Percentiles rank a stretch among this genome's conserved stretches.
These are phyloP conservation scores for Mormyrus hasselquistii DNA, from an alignment of 2,797 vertebrate genomes.

Conservation along the genomic window DNA sequence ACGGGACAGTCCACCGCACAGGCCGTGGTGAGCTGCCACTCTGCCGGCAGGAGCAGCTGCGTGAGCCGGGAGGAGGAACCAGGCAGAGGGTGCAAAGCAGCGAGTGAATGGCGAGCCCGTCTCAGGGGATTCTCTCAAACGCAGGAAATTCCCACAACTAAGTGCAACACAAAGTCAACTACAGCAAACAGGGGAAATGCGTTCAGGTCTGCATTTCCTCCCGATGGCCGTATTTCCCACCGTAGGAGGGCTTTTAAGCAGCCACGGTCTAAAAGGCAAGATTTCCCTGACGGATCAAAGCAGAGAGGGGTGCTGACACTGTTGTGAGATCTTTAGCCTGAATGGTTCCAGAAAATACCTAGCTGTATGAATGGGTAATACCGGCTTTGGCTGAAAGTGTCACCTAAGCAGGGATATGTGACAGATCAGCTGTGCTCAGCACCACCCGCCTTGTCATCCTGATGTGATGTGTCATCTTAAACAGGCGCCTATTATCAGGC, in stretches of 20 bases:
- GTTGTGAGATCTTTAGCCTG: not conserved
- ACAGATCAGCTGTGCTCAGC: not conserved
- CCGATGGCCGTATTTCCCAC: not conserved
- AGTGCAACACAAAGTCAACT: not conserved
- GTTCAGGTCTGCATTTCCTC: not conserved
- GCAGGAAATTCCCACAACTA: not conserved
- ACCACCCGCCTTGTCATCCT: not conserved
- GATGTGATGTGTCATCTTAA: not conserved
- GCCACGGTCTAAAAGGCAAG: not conserved
- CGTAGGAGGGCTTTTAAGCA: not conserved
- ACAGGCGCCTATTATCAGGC: not conserved
- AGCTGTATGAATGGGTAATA: not conserved
- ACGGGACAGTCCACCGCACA: constrained; percentile 69
- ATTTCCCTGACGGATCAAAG: not conserved
- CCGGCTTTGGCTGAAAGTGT: not conserved
- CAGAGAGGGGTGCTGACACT: not conserved
- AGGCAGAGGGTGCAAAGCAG: not conserved
- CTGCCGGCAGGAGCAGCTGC: constrained; percentile 57
- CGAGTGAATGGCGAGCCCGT: not conserved
- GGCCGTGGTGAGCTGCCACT: constrained; percentile 47
- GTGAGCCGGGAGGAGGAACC: constrained; percentile 19
- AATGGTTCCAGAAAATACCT: not conserved
- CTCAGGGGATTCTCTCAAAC: not conserved
- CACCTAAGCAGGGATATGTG: not conserved
- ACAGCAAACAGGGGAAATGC: not conserved